A percentile compares a stretch with the other conserved stretches of the same genome.
Conservation (phyloP, 2,113 vertebrate genomes). For the Balaeniceps rex region DNA sequence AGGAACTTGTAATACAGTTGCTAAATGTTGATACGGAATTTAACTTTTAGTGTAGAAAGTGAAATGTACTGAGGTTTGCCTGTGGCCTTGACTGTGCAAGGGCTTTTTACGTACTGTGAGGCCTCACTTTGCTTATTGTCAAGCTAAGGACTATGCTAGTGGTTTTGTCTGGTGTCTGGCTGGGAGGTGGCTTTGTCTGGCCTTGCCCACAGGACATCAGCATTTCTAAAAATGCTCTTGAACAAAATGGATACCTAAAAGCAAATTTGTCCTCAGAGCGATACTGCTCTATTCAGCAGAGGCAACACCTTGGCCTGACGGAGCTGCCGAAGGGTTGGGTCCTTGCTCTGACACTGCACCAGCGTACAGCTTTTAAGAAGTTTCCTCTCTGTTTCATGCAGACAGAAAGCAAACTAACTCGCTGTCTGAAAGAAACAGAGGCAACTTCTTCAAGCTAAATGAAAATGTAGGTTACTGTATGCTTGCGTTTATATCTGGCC, state of each 20-base stretch:
- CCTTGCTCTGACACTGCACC: neutral
- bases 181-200: neutral
- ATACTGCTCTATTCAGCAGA: neutral
- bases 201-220: neutral
- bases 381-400: neutral
- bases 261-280: neutral
- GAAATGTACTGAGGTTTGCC: neutral
- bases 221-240: neutral
- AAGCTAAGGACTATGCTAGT: neutral
- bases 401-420: neutral
- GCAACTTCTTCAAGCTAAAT: neutral
- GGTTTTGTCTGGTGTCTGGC: neutral
- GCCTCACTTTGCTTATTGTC: neutral
- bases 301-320: neutral
- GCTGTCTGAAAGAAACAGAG: neutral
- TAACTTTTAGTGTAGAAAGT: neutral
- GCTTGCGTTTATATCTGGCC: neutral
- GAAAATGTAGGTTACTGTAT: neutral
- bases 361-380: neutral
- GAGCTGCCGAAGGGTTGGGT: neutral
- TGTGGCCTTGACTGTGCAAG: neutral
- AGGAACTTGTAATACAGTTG: neutral
- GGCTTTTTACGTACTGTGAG: neutral
- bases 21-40: neutral
- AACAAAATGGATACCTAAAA: neutral